Evolutionary conservation across 64 coral and sea anemone genomes (phyloP).

Genomic region (Actinia equina): DNA sequence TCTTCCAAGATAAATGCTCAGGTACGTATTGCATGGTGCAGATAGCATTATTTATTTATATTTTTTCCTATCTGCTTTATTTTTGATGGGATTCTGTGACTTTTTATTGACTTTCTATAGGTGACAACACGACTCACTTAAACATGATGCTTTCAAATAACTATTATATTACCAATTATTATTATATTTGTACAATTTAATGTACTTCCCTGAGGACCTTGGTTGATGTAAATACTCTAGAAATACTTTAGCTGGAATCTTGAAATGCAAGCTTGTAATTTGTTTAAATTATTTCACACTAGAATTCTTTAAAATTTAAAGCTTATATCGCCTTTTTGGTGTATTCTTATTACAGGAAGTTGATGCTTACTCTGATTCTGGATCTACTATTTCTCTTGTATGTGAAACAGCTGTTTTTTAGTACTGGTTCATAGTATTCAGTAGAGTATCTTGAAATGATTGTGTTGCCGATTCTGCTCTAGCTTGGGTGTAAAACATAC

Average conservation of each 20-base stretch:
- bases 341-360: conserved; percentile 31
- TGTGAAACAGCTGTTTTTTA: conserved; percentile 5
- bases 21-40: background rate
- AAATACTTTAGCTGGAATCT: no score
- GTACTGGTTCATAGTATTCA: background rate
- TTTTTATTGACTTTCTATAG: background rate
- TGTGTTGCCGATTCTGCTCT: no score
- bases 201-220: no score
- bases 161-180: background rate
- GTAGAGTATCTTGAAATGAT: no score
- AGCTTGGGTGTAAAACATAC: no score
- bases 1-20: background rate
- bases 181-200: no score
- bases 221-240: no score
- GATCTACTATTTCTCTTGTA: conserved; percentile 69
- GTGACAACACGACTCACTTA: background rate
- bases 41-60: background rate
- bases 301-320: no score
- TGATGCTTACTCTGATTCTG: conserved; percentile 61
- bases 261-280: no score
- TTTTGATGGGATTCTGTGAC: background rate
- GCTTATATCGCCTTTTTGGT: no score
- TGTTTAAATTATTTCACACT: no score
- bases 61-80: background rate
- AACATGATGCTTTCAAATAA: background rate